Base-by-base conservation (phyloP, 2,888 invertebrate genomes). In the Scaptomyza polygonia region DNA sequence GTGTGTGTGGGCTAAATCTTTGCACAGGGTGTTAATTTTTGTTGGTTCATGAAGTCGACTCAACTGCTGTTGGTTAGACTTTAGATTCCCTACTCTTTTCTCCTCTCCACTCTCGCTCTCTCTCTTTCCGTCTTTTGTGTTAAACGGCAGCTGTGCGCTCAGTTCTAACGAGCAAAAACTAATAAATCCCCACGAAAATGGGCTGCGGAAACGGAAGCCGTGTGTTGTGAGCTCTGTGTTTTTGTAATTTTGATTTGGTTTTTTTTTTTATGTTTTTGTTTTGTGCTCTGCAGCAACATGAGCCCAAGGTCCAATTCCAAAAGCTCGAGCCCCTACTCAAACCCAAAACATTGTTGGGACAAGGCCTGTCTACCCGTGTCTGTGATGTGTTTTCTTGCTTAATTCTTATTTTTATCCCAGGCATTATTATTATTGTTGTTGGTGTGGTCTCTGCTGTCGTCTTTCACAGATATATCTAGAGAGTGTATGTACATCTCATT, bases 141-240 rank as follows among this genome's bases (percentile, higher is more conserved):
- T 75, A 86, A 86, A 86, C 65, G 80, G 86, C 86, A 80, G 85
- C 87, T 82, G 85, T 87, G 87, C 87, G 59, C 86, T 39, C 39
- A 72, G 73, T 82, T 87, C 88, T 91, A 90, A 90, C 91, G 91
- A 90, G 91, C 91, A 90, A 91, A 90, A 90, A 90, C 90, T 90
- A 89, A 89, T 89, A 89, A 89, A 89, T 88, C 80, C 88, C 88
- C 83, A 82, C 85, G 81, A 88, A 89, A 88, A 78, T 88, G 82
- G 82, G 79, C 86, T 83, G 88, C 82, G 84, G 88, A 85, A 85
- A 77, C 88, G 88, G 84, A 88, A 88, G 88, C 86, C 80, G 88
- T 84, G 88, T 86, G 80, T 86, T 87, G 70, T 81, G 67, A 68
- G 70, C 62, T 48, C 64, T 65, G 61, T 47, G 44, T 25, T 30